phyloP scores from a whole-genome alignment of 2,113 vertebrate species.

The Gasterosteus nipponicus region DNA sequence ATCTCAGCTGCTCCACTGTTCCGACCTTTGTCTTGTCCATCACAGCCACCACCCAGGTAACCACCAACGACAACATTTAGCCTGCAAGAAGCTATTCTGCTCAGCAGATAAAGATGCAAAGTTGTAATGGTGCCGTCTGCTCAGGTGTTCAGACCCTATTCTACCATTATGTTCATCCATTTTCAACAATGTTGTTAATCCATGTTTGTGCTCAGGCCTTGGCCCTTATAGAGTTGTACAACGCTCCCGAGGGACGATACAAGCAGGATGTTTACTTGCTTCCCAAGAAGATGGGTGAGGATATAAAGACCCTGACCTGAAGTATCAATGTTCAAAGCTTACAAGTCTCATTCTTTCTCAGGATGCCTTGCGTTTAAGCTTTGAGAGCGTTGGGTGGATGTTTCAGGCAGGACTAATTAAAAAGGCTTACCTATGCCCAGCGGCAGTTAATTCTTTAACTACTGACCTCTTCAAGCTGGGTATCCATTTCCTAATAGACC shows the following conservation, averaged over 20 bases:
- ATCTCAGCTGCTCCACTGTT: constrained; percentile 98
- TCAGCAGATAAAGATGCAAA: not conserved
- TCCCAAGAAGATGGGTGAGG: constrained; percentile 98
- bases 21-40: constrained; percentile 98
- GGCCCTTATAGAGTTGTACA: constrained; percentile 96
- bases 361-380: not conserved
- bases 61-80: not conserved
- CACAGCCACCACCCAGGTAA: constrained; percentile 97
- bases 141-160: constrained; percentile 4
- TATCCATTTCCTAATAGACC: not conserved
- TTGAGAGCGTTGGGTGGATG: not conserved
- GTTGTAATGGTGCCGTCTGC: not conserved
- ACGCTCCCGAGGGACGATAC: constrained; percentile 96
- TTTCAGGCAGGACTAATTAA: not conserved
- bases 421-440: not conserved
- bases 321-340: constrained; percentile 15
- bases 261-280: constrained; percentile 98
- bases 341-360: not conserved
- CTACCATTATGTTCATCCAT: not conserved
- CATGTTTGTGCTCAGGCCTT: constrained; percentile 83
- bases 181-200: constrained; percentile 1
- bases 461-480: too few relatives aligned
- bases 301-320: constrained; percentile 4
- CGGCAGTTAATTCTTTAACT: not conserved
- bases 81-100: not conserved